phyloP scores from a whole-genome alignment of 2,113 vertebrate genomes.

The Amazona vittata region DNA sequence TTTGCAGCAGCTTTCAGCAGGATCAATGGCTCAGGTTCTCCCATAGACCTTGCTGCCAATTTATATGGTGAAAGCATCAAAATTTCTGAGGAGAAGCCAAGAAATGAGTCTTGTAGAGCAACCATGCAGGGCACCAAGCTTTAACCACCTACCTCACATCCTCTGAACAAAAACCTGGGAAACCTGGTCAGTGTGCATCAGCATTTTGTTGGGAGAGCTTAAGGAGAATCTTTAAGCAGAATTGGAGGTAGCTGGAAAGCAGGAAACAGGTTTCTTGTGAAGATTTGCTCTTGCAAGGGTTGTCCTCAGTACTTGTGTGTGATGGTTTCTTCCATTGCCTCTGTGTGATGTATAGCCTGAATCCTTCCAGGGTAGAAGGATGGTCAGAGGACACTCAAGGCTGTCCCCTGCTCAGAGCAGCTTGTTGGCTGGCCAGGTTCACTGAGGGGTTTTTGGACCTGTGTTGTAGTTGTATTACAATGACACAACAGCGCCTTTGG shows the following conservation, averaged over 20 bases:
- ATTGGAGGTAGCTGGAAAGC: background rate
- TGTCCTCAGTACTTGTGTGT: background rate
- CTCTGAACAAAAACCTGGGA: background rate
- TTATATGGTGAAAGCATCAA: background rate
- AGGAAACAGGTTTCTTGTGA: background rate
- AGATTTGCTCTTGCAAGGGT: background rate
- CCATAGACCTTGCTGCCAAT: background rate
- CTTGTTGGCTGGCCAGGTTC: background rate
- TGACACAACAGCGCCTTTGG: accelerated
- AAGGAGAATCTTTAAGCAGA: background rate
- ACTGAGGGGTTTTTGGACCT: background rate
- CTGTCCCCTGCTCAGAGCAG: background rate
- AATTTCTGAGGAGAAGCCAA: background rate
- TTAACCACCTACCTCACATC: accelerated
- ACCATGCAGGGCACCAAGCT: background rate
- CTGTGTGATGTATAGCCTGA: background rate
- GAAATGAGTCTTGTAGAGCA: background rate
- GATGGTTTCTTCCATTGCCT: background rate
- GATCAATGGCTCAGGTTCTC: background rate
- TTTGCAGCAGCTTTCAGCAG: background rate
- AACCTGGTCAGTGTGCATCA: background rate
- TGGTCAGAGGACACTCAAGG: background rate
- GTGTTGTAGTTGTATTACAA: background rate
- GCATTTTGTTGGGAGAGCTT: background rate
- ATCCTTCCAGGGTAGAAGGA: background rate